These are phyloP conservation scores for Ctenicera cuprea DNA, from an alignment of 2,888 invertebrate genomes.

Conservation along the genomic window DNA sequence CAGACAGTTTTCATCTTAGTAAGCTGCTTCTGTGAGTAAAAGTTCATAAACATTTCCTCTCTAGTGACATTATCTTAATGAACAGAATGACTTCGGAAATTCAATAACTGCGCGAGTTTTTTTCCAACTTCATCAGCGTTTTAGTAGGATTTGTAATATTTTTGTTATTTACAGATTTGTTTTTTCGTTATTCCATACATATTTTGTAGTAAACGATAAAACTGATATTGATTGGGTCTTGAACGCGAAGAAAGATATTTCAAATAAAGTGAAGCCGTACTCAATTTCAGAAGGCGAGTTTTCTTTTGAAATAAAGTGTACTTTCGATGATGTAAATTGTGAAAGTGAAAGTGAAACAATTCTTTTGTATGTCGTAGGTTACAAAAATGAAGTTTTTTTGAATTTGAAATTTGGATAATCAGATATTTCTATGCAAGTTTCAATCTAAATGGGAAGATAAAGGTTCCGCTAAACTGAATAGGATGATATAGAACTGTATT, in stretches of 20 bases:
- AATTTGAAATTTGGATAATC: neutral
- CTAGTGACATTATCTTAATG: conserved; percentile 25
- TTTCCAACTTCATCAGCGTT: neutral
- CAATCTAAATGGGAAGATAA: neutral
- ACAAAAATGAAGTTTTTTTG: neutral
- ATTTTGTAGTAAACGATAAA: neutral
- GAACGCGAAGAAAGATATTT: neutral
- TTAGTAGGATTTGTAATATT: neutral
- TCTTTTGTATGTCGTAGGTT: neutral
- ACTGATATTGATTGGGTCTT: neutral
- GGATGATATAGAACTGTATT: neutral
- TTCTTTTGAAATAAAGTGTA: neutral
- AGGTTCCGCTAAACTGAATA: too few species aligned
- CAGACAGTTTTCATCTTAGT: conserved; percentile 12
- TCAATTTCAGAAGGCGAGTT: too few species aligned
- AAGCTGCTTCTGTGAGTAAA: conserved; percentile 13
- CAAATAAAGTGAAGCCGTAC: too few species aligned
- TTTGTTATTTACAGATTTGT: neutral
- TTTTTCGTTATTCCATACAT: neutral
- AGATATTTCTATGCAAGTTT: neutral
- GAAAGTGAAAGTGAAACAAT: conserved; percentile 5
- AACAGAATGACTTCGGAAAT: conserved; percentile 18
- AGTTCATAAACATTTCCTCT: conserved; percentile 23
- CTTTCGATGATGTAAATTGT: conserved; percentile 4
- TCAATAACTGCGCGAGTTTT: conserved; percentile 12